Conservation (phyloP, 1,140 invertebrate genomes). For the Drosophila sp. region DNA sequence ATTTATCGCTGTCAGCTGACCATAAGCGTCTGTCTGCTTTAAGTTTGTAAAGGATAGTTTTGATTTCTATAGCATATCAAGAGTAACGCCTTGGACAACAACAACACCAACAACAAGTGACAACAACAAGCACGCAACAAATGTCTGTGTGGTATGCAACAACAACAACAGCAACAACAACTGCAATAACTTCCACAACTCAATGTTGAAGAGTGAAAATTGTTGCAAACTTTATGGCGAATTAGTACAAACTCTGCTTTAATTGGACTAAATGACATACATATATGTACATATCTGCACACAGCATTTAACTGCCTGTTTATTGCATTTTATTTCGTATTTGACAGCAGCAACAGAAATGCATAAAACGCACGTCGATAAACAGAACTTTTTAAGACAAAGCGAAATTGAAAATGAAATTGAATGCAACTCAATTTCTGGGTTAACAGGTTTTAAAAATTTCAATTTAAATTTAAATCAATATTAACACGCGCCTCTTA, state of each 20-base stretch:
- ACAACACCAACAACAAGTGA: conserved; percentile 17
- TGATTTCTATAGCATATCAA: conserved; percentile 64
- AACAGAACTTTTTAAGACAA: conserved; percentile 39
- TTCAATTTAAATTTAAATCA: conserved; percentile 2
- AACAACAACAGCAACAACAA: conserved; percentile 6
- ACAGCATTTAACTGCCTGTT: conserved; percentile 1
- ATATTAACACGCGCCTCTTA: conserved; percentile 1
- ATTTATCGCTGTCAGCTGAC: conserved; percentile 27
- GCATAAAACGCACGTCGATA: conserved; percentile 12
- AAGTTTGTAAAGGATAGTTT: conserved; percentile 59
- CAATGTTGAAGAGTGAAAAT: conserved; percentile 55
- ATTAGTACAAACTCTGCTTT: conserved; percentile 72
- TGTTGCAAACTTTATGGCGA: conserved; percentile 69
- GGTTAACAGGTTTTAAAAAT: conserved; percentile 49
- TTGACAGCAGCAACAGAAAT: conserved; percentile 4
- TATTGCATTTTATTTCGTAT: conserved; percentile 38
- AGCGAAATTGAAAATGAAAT: conserved; percentile 56
- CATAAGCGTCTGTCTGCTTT: neutral
- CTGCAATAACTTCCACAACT: too few species aligned
- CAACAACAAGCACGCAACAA: conserved; percentile 61
- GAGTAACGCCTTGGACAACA: conserved; percentile 29
- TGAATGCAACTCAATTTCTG: conserved; percentile 10
- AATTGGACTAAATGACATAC: conserved; percentile 54
- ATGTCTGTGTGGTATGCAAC: conserved; percentile 63
- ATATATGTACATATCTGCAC: neutral